Conservation (phyloP, 2,888 invertebrate species). For the Portevinia maculata region DNA sequence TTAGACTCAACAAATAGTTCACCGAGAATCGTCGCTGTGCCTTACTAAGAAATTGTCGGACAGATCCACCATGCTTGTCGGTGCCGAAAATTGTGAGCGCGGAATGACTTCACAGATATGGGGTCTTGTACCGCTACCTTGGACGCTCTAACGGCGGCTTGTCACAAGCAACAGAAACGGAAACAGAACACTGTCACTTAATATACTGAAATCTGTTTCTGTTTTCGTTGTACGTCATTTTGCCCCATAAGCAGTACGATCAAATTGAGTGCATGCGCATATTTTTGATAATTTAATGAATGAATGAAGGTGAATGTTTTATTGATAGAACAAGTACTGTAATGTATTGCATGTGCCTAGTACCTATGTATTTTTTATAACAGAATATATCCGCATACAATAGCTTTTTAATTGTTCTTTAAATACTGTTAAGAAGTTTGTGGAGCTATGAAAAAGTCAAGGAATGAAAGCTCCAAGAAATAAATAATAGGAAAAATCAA, state of each 20-base stretch:
- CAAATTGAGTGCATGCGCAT: conserved; percentile 9
- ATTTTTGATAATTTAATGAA: conserved; percentile 10
- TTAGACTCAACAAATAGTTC: conserved; percentile 81
- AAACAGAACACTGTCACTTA: not conserved
- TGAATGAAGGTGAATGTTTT: conserved; percentile 6
- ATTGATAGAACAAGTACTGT: conserved; percentile 4
- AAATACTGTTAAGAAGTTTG: not conserved
- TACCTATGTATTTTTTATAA: conserved; percentile 1
- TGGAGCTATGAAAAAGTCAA: too few relatives aligned
- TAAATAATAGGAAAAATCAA: too few relatives aligned
- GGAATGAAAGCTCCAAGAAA: too few relatives aligned
- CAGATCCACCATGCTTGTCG: conserved; percentile 76
- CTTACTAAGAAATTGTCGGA: conserved; percentile 79
- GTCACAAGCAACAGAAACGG: too few relatives aligned
- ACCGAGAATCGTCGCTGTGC: conserved; percentile 79
- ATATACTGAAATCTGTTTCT: too few relatives aligned
- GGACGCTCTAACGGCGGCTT: conserved; percentile 78
- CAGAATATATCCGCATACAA: conserved; percentile 16
- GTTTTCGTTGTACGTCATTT: too few relatives aligned
- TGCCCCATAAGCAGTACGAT: conserved; percentile 8
- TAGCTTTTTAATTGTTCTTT: not conserved
- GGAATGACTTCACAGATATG: conserved; percentile 81
- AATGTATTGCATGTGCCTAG: not conserved
- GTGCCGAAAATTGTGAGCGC: conserved; percentile 78
- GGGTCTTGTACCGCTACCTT: conserved; percentile 81